Base-by-base conservation (phyloP, 1,140 invertebrate species). In the Zaprionus ornatus region DNA sequence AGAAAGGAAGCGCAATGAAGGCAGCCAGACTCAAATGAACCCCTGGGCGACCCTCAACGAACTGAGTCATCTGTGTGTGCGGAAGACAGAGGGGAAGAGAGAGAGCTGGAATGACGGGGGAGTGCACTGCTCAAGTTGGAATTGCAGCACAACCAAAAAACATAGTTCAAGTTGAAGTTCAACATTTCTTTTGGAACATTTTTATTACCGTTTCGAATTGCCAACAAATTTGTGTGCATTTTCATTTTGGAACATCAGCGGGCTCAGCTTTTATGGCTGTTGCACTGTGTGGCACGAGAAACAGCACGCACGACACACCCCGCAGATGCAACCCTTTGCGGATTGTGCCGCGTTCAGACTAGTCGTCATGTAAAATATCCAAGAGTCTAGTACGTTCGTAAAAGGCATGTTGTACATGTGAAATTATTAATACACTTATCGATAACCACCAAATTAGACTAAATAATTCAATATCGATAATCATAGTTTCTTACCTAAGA, bases 251-350 rank as follows among this genome's bases (percentile, higher is more conserved):
- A 45, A 45, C 40, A 42, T 42, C 40, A 17, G 42, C 27, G 40
- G 32, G 65, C 60, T 80, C 50, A 88, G 84, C 77, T 76, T 78
- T 78, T 84, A 83, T 80, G 70, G 59, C 48, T 74, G 77, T 82
- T 77, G 37, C 15, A 48, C n/a, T 19, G 19, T 19, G 19, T 50
- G 45, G 10, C 45, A 19, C 64, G 62, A 67, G 29, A 54, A 48
- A 42, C 48, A 52, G 19, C 17, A 52, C 21, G 23, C 19, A 60
- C 37, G 54, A 79, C 74, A 59, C 74, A 79, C 57, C 80, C 64
- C 35, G 12, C 13, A 29, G 61, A 23, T 32, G 62, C 84, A 87
- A 90, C 84, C 84, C 84, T 79, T 77, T 76, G 15, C 3, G 5
- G 1, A 13, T 45, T 56, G 29, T 35, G 42, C 35, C 13, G 21